A percentile compares a stretch with the other conserved stretches of the same genome.
Conservation (phyloP, 92 coral and sea anemone species). For the Epizoanthus stellaris region DNA sequence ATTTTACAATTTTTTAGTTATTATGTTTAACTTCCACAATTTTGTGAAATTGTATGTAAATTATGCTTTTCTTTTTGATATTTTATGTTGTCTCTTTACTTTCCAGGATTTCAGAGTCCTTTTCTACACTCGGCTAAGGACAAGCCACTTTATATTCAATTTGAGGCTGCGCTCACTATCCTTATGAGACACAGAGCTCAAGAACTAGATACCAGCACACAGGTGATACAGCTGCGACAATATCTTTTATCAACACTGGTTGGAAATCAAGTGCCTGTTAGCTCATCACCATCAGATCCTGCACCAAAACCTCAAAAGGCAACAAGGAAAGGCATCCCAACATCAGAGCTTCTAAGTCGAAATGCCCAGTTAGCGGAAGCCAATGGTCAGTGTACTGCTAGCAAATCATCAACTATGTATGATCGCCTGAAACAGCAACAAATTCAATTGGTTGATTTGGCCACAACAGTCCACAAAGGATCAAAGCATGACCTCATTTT, state of each 20-base stretch:
- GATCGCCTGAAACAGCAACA: constrained; percentile 17
- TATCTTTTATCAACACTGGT: neutral
- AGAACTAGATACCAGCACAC: neutral
- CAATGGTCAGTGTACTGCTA: neutral
- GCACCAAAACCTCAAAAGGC: neutral
- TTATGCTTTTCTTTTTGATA: neutral
- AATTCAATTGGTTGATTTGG: constrained; percentile 21
- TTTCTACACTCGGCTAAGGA: neutral
- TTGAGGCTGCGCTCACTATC: too few relatives aligned
- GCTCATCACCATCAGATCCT: too few relatives aligned
- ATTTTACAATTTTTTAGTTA: too few relatives aligned
- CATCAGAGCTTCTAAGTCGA: constrained; percentile 1
- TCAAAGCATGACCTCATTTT: constrained; percentile 46
- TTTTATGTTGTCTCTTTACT: neutral
- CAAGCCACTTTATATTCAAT: too few relatives aligned
- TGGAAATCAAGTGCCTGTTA: neutral
- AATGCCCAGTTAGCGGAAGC: neutral
- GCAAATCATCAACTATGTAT: neutral
- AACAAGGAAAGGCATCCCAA: constrained; percentile 4
- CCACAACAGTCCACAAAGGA: constrained; percentile 51
- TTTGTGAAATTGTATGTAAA: too few relatives aligned
- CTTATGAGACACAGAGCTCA: neutral
- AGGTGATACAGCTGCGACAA: constrained; percentile 12
- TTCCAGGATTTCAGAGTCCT: neutral
- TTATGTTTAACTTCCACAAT: too few relatives aligned